phyloP scores from a whole-genome alignment of 2,113 vertebrate genomes.

The Corvus hawaiiensis region DNA sequence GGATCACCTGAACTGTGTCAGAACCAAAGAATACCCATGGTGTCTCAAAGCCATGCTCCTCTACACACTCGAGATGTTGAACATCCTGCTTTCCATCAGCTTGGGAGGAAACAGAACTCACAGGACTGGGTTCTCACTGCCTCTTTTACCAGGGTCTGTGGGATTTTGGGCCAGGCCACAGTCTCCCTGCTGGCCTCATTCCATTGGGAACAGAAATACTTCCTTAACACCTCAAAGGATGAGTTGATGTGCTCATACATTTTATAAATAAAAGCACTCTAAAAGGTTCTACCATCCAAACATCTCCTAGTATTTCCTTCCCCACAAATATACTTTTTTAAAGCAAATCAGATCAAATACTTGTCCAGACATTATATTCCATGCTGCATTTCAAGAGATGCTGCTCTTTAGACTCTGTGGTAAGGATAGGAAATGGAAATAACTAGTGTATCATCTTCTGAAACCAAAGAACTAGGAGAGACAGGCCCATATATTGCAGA shows the following conservation, averaged over 20 bases:
- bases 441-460: not conserved
- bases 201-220: not conserved
- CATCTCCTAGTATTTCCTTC: not conserved
- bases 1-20: not conserved
- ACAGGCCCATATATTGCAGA: not conserved
- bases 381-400: not conserved
- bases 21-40: not conserved
- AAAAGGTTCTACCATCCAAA: not conserved
- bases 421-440: not conserved
- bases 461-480: not conserved
- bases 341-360: not conserved
- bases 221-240: not conserved
- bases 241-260: not conserved
- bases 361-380: not conserved
- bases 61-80: not conserved
- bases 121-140: fast-evolving
- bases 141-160: not conserved
- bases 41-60: not conserved
- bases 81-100: not conserved
- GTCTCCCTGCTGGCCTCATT: not conserved
- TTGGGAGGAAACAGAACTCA: not conserved
- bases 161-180: not conserved
- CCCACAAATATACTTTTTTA: not conserved
- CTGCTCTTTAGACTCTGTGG: not conserved
- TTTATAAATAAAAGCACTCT: not conserved